Base-by-base conservation (phyloP, 2,888 invertebrate species). In the Mimumesa dahlbomi region DNA sequence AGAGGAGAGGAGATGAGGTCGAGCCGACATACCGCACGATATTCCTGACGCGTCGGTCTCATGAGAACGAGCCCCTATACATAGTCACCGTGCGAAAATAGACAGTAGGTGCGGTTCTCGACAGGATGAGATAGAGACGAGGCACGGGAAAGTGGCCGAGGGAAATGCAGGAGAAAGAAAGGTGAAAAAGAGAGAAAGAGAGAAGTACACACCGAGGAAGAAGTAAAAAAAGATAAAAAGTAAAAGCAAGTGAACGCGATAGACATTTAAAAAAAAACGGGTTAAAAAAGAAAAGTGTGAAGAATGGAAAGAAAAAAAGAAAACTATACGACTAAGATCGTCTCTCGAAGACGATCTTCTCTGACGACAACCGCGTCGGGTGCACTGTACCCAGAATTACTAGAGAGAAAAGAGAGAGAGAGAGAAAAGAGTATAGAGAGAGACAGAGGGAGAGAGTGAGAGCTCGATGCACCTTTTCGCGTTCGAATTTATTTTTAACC, bases 61-160 rank as follows among this genome's bases (percentile, higher is more conserved):
- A 77, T 67, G 73, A 77, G 77, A 75, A 77, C 68, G 75, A 77
- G 61, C 42, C 69, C 65, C 81, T 84, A 85, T 80, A 82, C 82
- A 82, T 85, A 83, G 68, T 48, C 48, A 72, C 62, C 70, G 73
- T 56, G 69, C 83, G 65, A 81, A 84, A 84, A 84, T 84, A 84
- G 73, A 65, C 63, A 49, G 75, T 66, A 69, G 75, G 70, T 68
- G 69, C 70, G 73, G 70, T 66, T 75, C 71, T 69, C 69, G 65
- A 43, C 52, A 48, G 45, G 43, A 64, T 64, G 48, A 64, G 50
- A 38, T 58, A 38, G 59, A 58, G 56, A 43, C 48, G 57, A 68
- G 31, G 38, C 46, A 18, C n/a, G n/a, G 11, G 38, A 38, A 42
- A 43, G 53, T 59, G 50, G 43, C 50, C 42, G 16, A 36, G 46